These are phyloP conservation scores for Lypha dubia DNA, from an alignment of 2,888 invertebrate genomes.

Conservation along the genomic window DNA sequence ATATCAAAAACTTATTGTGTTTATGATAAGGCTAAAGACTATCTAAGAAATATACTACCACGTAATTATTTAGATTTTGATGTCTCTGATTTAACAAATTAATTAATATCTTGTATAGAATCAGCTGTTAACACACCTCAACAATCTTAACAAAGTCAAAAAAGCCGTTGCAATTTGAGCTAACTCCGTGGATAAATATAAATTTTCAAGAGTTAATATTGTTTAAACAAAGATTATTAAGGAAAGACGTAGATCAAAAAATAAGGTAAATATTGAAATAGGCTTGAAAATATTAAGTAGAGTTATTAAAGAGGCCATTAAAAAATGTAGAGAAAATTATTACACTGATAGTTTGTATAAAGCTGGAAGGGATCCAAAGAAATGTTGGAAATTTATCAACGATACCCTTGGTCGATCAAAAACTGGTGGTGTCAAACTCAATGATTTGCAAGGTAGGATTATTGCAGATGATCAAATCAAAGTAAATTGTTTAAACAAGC, in stretches of 20 bases:
- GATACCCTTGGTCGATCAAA: background rate
- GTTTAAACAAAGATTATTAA: background rate
- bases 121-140: background rate
- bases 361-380: background rate
- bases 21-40: background rate
- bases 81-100: background rate
- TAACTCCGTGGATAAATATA: background rate
- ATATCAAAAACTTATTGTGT: background rate
- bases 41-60: background rate
- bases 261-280: background rate
- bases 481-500: background rate
- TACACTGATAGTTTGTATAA: background rate
- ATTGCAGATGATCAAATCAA: conserved; percentile 13
- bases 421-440: background rate
- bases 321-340: background rate
- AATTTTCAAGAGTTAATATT: background rate
- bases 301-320: too few species aligned
- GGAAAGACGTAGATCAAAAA: background rate
- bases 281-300: background rate
- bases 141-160: background rate
- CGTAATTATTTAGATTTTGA: background rate
- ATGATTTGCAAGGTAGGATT: background rate
- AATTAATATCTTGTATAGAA: background rate
- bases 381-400: conserved; percentile 1
- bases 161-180: background rate